Evolutionary conservation across 2,797 vertebrate species (phyloP).

Genomic region (Dipus sagitta): DNA sequence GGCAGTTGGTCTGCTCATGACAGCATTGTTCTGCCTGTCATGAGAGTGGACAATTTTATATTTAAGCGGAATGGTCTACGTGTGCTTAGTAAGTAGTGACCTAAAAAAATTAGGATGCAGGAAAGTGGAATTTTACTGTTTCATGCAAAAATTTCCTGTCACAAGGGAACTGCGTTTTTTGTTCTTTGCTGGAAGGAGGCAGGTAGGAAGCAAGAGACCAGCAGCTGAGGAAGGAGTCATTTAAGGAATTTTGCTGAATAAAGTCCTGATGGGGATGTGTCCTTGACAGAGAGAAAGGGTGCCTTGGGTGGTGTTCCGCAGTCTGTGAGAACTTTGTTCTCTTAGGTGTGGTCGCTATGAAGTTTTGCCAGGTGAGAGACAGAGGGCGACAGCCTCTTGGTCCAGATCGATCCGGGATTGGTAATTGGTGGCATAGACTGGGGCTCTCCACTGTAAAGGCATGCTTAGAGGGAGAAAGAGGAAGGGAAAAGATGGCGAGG

Average conservation of each 20-base stretch:
- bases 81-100: conserved; percentile 61
- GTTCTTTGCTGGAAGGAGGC: neutral
- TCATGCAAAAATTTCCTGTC: conserved; percentile 53
- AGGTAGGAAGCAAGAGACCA: neutral
- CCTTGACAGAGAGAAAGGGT: neutral
- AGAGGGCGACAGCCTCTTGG: neutral
- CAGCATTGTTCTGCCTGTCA: neutral
- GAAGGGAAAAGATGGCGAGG: neutral
- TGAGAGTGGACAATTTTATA: conserved; percentile 63
- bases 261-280: neutral
- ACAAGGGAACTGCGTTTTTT: conserved; percentile 59
- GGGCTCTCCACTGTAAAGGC: neutral
- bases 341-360: conserved; percentile 15
- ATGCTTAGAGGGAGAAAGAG: neutral
- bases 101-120: conserved; percentile 43
- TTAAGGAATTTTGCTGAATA: conserved; percentile 3
- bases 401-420: neutral
- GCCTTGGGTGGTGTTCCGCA: neutral
- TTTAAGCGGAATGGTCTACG: conserved; percentile 55
- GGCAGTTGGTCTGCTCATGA: neutral
- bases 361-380: neutral
- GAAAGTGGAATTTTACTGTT: conserved; percentile 42
- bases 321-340: conserved; percentile 27
- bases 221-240: neutral
- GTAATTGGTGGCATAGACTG: neutral